Conservation (phyloP, 1,140 invertebrate genomes). For the Lasaia peninsularis region DNA sequence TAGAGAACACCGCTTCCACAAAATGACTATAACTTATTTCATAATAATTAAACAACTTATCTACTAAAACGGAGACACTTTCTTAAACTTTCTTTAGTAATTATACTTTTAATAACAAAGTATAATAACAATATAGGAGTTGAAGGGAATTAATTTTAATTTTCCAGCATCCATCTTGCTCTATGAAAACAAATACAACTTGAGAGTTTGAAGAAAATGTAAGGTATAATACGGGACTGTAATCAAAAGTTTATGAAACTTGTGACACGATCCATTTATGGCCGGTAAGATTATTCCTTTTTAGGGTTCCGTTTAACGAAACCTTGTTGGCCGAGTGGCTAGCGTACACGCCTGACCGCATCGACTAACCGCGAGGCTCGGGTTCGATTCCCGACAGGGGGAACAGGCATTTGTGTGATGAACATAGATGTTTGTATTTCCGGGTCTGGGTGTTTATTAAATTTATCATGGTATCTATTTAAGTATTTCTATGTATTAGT, state of each 20-base stretch:
- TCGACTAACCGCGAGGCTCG: no score
- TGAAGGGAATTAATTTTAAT: conserved; percentile 4
- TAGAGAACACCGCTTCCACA: no score
- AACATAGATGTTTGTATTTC: no score
- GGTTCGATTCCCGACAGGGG: no score
- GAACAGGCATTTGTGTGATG: no score
- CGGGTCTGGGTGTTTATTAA: no score
- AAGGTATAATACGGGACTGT: neutral
- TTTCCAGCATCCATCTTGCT: conserved; percentile 8
- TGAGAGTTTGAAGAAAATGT: conserved; percentile 6
- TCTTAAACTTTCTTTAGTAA: neutral
- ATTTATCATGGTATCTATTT: no score
- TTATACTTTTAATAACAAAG: neutral
- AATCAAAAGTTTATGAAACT: conserved; percentile 4
- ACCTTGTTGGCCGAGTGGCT: no score
- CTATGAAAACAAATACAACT: conserved; percentile 9
- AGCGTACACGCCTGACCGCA: no score
- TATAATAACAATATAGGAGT: conserved; percentile 1
- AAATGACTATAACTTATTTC: no score
- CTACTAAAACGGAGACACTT: neutral
- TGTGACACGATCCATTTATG: conserved; percentile 8
- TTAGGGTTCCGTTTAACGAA: neutral
- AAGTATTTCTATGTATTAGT: no score
- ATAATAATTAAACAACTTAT: no score
- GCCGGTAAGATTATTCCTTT: neutral